Base-by-base conservation (phyloP, 53 echinoderm and acorn worm genomes). In the Temnopleurus reevesii region DNA sequence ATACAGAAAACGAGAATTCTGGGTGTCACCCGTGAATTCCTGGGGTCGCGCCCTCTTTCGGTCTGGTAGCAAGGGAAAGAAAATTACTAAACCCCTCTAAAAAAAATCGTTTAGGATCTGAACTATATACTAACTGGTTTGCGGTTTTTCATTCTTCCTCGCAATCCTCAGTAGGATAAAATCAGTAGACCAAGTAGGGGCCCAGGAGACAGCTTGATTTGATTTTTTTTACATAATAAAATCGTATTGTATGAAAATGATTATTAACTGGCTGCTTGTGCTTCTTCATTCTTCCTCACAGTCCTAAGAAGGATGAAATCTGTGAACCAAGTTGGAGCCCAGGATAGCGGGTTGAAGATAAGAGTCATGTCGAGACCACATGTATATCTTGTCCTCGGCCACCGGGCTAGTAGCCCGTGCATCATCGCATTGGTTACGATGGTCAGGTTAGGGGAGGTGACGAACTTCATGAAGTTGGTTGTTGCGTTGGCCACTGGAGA, bases 351-450 rank as follows among this genome's bases (percentile, higher is more conserved):
- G n/a, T 88, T 47, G 45, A 79, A 93, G 80, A 93, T 86, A 46
- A 86, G 23, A 4, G 60, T 86, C n/a, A 91, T 91, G 60, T 93
- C 91, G 34, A 79, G 87, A 33, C 93, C 93, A 4, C 86, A 87
- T 2, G 91, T 51, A 46, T 93, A 93, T 9, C 93, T 77, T 27
- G 85, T 93, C 76, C 51, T 91, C 8, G 93, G 93, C 63, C 89
- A 90, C 4, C 55, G 43, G 44, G 93, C 90, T 9, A 64, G n/a
- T 23, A 93, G 76, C 0, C 90, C 93, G 26, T 93, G 93, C 27
- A 86, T 56, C 49, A 91, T 91, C 18, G 93, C 91, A 36, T 93
- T 86, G 18, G 60, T 87, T 5, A 93, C 93, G 2, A 89, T 41
- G 34, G 79, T 46, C 18, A 41, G 80, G 25, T 90, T 91, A 7